Base-by-base conservation (phyloP, 2,113 vertebrate species). In the Pyxicephalus adspersus region DNA sequence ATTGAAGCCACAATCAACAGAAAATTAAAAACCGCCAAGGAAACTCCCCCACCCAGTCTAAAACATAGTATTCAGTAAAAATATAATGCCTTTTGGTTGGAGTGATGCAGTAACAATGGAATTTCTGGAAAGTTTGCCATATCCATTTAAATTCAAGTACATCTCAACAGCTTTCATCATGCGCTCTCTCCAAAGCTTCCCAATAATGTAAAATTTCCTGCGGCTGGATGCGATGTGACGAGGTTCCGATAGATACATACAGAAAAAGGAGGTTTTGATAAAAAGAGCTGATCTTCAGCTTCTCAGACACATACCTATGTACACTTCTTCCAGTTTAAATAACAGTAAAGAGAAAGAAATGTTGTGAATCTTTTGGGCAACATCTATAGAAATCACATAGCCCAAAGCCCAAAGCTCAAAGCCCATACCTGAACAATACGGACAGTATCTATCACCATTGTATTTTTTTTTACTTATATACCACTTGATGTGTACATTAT, bases 281-380 rank as follows among this genome's bases (percentile, higher is more conserved):
- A 88, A 19, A 94, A 93, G 64, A 94, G 94, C 0, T 2, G 25
- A 94, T 89, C 0, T 78, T 80, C 51, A 94, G 84, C 25, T 83
- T 88, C 0, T 50, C 85, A 94, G 89, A 83, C 93, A 94, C 51
- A 94, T 83, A 3, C 94, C 94, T 28, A 94, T 77, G 20, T 92
- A 94, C 6, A 94, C 94, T 17, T 94, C 93, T 28, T 94, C 93
- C 57, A 94, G 85, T 18, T 92, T 93, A 9, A 94, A 73, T 86
- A 91, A 93, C 0, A 83, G 80, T 13, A 92, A 7, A 0, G 34
- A 86, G 0, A 77, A 72, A 0, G 91, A 89, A n/a, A 94, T 26
- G 0, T 85, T 60, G 2, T 90, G 87, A 45, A 94, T 87, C 78
- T 81, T 86, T 6, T 81, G 87, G 0, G 88, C 92, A 2, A 94